Evolutionary conservation across 2,888 invertebrate species (phyloP).

Genomic region (Muschampia staudingeri): DNA sequence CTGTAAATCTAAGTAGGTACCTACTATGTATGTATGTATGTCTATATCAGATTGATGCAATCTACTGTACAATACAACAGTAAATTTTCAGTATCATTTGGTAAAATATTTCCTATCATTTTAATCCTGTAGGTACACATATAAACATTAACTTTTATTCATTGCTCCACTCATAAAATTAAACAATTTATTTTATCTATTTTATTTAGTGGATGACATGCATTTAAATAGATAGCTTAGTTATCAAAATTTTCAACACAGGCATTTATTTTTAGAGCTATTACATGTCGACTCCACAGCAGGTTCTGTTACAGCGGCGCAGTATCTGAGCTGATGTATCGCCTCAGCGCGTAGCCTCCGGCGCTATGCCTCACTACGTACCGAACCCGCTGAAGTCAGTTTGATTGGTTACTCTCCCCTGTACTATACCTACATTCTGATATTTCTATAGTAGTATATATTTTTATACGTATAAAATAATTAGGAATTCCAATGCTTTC

Average conservation of each 20-base stretch:
- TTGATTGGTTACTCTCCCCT: constrained; percentile 46
- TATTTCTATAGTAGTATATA: background rate
- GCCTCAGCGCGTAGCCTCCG: constrained; percentile 81
- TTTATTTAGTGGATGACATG: too few relatives aligned
- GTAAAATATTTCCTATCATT: too few relatives aligned
- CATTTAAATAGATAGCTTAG: too few relatives aligned
- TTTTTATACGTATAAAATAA: background rate
- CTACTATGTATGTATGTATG: background rate
- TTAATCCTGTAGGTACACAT: too few relatives aligned
- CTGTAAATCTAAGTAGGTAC: background rate
- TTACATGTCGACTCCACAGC: constrained; percentile 57
- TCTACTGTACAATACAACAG: too few relatives aligned
- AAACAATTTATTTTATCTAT: too few relatives aligned
- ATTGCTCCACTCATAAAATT: too few relatives aligned
- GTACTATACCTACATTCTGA: constrained; percentile 21
- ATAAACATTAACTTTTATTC: too few relatives aligned
- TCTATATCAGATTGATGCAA: too few relatives aligned
- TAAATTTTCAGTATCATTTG: too few relatives aligned
- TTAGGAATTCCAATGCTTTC: background rate
- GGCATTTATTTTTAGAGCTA: background rate
- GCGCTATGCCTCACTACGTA: constrained; percentile 73
- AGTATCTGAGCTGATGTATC: constrained; percentile 90
- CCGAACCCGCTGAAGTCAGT: constrained; percentile 45
- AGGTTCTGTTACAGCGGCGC: constrained; percentile 53
- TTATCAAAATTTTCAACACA: too few relatives aligned